Evolutionary conservation across 2,113 vertebrate species (phyloP).

Genomic region (Leucopsar rothschildi): DNA sequence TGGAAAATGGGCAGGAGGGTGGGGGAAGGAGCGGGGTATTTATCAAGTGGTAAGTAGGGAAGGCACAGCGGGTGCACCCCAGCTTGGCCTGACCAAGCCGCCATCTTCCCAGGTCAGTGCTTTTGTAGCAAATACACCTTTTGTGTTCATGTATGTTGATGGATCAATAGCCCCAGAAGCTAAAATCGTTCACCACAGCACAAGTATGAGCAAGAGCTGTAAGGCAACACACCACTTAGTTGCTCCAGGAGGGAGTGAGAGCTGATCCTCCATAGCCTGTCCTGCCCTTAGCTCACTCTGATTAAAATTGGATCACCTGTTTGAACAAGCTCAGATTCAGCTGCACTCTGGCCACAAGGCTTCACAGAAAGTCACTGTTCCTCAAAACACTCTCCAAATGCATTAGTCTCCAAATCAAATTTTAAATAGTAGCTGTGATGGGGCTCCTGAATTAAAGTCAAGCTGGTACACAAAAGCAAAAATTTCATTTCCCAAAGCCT

Average conservation of each 20-base stretch:
- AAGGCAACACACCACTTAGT: fast-evolving
- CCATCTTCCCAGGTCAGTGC: constrained; percentile 11
- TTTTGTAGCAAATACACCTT: background rate
- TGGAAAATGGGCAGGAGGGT: constrained; percentile 59
- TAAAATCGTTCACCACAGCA: background rate
- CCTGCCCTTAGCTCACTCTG: background rate
- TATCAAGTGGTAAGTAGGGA: constrained; percentile 33
- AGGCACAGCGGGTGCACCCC: constrained; percentile 38
- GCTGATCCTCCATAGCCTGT: background rate
- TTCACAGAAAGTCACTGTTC: background rate
- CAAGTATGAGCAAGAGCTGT: background rate
- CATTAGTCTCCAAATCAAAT: background rate
- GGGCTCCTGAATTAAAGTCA: background rate
- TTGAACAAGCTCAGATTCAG: background rate
- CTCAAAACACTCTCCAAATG: background rate
- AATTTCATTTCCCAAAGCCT: background rate
- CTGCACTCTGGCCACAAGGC: background rate
- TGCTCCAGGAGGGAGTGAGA: background rate
- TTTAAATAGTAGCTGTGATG: background rate
- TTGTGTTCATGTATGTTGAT: background rate
- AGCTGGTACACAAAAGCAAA: background rate
- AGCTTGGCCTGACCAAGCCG: background rate
- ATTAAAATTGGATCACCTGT: background rate
- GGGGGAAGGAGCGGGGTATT: constrained; percentile 20
- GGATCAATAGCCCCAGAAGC: background rate